Percentiles rank a stretch among this genome's conserved stretches.
Evolutionary conservation across 2,888 invertebrate species (phyloP).

Genomic region (Coleophora deauratella): DNA sequence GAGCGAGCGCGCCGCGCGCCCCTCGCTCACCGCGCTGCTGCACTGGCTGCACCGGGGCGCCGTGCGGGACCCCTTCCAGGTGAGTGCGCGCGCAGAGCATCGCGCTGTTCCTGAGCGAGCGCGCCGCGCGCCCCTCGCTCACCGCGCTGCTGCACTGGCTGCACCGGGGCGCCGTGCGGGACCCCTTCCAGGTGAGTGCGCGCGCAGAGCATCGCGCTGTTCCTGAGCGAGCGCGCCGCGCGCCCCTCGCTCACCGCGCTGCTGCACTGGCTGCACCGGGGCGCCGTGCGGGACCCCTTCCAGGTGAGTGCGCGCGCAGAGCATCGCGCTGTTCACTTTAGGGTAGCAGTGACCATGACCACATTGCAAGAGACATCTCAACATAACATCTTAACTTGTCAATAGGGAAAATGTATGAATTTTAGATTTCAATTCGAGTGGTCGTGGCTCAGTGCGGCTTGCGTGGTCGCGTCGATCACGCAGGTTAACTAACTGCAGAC

Average conservation of each 20-base stretch:
- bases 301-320: no score
- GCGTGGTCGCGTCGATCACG: no score
- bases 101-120: conserved; percentile 86
- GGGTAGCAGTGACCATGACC: no score
- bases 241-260: conserved; percentile 93
- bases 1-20: conserved; percentile 88
- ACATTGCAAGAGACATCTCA: no score
- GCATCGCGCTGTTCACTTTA: no score
- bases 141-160: conserved; percentile 95
- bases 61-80: conserved; percentile 95
- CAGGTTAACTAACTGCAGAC: no score
- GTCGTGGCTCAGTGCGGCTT: no score
- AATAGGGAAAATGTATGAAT: no score
- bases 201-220: conserved; percentile 85
- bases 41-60: conserved; percentile 97
- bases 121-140: conserved; percentile 91
- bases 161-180: conserved; percentile 92
- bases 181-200: conserved; percentile 88
- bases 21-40: conserved; percentile 93
- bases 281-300: conserved; percentile 93
- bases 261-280: conserved; percentile 96
- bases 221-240: conserved; percentile 88
- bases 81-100: conserved; percentile 81
- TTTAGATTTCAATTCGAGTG: no score
- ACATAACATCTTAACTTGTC: no score